Conservation (phyloP, 2,797 vertebrate species). For the Microchirus variegatus region DNA sequence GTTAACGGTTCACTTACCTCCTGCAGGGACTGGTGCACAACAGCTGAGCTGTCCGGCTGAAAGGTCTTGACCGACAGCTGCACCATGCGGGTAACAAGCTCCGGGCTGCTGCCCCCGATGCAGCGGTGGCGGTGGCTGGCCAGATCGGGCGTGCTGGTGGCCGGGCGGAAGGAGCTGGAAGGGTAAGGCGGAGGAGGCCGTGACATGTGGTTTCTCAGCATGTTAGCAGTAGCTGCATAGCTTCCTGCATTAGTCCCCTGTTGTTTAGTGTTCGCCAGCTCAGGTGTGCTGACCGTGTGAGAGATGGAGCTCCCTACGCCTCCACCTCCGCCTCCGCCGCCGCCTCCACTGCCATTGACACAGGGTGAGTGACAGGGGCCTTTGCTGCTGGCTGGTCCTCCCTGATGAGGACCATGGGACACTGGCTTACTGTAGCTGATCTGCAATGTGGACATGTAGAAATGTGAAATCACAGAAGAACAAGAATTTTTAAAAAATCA, state of each 20-base stretch:
- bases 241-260: slow-evolving; percentile 72
- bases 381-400: slow-evolving; percentile 72
- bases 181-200: slow-evolving; percentile 92
- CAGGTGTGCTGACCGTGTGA: slow-evolving; percentile 95
- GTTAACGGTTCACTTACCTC: slow-evolving; percentile 92
- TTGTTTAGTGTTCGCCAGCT: slow-evolving; percentile 91
- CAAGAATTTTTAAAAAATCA: not conserved
- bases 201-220: slow-evolving; percentile 89
- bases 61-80: slow-evolving; percentile 97
- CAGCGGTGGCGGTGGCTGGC: slow-evolving; percentile 93
- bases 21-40: slow-evolving; percentile 90
- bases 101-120: slow-evolving; percentile 92
- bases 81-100: slow-evolving; percentile 94
- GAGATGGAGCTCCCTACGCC: slow-evolving; percentile 86
- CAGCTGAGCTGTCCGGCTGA: slow-evolving; percentile 94
- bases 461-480: not conserved
- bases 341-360: slow-evolving; percentile 63
- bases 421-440: slow-evolving; percentile 86
- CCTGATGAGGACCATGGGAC: slow-evolving; percentile 82
- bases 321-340: slow-evolving; percentile 40
- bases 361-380: slow-evolving; percentile 72
- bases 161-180: slow-evolving; percentile 87
- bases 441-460: slow-evolving; percentile 51
- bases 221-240: slow-evolving; percentile 81
- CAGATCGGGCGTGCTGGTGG: slow-evolving; percentile 95